A percentile compares a stretch with the other conserved stretches of the same genome.
Evolutionary conservation across 2,113 vertebrate species (phyloP).

Genomic region (Corydoras maculifer): DNA sequence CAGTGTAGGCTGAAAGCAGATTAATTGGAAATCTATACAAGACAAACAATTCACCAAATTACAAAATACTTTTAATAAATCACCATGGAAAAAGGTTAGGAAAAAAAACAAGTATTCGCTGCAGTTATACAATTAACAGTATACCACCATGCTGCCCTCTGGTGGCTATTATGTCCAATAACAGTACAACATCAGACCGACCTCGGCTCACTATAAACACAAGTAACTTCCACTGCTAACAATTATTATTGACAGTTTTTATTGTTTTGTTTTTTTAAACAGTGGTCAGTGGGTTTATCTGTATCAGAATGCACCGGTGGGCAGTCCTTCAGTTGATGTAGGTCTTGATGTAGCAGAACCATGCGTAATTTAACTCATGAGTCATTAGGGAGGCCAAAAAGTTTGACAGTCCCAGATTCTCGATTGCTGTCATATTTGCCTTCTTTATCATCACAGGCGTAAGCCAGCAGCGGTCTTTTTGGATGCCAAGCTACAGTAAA

Average conservation of each 20-base stretch:
- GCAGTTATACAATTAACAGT: not conserved
- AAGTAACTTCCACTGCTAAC: not conserved
- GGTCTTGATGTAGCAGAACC: not conserved
- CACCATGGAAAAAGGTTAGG: conserved; percentile 6
- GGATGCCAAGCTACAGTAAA: conserved; percentile 99
- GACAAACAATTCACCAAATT: not conserved
- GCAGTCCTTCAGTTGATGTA: not conserved
- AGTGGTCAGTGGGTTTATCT: not conserved
- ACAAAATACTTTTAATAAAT: conserved; percentile 21
- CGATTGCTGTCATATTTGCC: conserved; percentile 95
- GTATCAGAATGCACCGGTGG: not conserved
- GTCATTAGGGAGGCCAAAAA: conserved; percentile 95
- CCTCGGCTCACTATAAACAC: conserved; percentile 23
- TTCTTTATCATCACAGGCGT: conserved; percentile 97
- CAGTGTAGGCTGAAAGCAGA: not conserved
- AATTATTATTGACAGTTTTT: not conserved
- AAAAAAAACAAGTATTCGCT: not conserved
- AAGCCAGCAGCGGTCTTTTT: conserved; percentile 87
- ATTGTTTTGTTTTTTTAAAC: not conserved
- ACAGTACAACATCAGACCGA: not conserved
- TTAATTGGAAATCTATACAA: not conserved
- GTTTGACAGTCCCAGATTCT: conserved; percentile 93
- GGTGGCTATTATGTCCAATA: conserved; percentile 3
- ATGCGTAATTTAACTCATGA: conserved; percentile 56
- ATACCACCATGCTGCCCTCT: conserved; percentile 15